Evolutionary conservation across 2,797 vertebrate genomes (phyloP).

Genomic region (Caiman crocodilus): DNA sequence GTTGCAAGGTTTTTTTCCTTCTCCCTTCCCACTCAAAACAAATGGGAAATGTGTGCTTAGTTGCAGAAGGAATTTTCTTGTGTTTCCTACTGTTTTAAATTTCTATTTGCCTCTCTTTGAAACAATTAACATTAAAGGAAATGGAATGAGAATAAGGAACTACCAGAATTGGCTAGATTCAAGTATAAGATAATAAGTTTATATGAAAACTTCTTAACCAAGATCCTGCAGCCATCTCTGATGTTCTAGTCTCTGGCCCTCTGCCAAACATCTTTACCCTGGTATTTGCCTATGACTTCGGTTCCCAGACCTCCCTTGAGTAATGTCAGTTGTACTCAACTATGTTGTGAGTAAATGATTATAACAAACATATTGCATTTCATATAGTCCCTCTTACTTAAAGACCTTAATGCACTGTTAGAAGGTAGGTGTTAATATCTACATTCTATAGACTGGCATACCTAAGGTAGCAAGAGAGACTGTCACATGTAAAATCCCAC

Average conservation of each 20-base stretch:
- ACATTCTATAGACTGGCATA: conserved; percentile 33
- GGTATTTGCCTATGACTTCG: not conserved
- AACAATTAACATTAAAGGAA: not conserved
- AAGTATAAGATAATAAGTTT: not conserved
- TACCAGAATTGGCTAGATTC: not conserved
- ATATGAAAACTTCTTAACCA: not conserved
- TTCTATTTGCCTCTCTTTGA: not conserved
- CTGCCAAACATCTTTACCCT: conserved; percentile 27
- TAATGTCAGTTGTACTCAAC: not conserved
- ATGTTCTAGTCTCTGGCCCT: not conserved
- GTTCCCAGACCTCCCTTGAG: conserved; percentile 16
- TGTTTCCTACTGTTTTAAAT: not conserved
- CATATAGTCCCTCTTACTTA: conserved; percentile 19
- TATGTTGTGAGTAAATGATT: not conserved
- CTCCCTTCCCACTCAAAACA: not conserved
- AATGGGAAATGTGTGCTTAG: not conserved
- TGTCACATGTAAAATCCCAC: not conserved
- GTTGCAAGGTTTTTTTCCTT: not conserved
- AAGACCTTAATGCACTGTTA: conserved; percentile 42
- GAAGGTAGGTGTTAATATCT: conserved; percentile 49
- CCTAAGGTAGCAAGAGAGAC: not conserved
- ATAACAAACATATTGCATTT: conserved; percentile 23
- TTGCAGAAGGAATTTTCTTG: not conserved
- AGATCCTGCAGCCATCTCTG: not conserved
- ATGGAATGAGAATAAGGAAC: not conserved